Conservation (phyloP, 2,888 invertebrate species). For the Pemphredon lugubris region DNA sequence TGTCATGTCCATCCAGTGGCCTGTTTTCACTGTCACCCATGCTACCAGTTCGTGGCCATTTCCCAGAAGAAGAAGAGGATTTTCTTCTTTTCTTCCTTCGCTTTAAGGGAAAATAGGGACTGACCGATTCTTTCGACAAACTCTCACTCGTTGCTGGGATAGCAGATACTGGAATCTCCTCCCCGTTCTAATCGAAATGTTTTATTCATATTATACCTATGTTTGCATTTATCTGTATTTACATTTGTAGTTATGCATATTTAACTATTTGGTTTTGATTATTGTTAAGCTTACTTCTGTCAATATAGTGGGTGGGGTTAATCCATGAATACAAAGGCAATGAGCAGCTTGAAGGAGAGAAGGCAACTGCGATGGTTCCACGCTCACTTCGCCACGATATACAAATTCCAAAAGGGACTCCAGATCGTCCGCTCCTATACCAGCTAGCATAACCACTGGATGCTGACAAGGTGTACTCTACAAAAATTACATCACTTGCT, state of each 20-base stretch:
- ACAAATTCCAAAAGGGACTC: conserved; percentile 85
- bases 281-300: conserved; percentile 74
- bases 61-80: conserved; percentile 73
- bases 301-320: conserved; percentile 82
- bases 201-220: not conserved
- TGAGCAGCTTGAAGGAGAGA: conserved; percentile 85
- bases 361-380: conserved; percentile 84
- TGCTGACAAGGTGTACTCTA: conserved; percentile 86
- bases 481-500: conserved; percentile 20
- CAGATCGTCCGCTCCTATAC: conserved; percentile 84
- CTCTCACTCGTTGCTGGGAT: conserved; percentile 80
- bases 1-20: conserved; percentile 57
- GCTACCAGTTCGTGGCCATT: conserved; percentile 68
- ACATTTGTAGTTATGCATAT: not conserved
- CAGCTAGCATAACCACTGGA: conserved; percentile 86
- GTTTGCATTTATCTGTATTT: not conserved
- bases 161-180: conserved; percentile 74
- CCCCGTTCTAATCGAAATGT: conserved; percentile 74
- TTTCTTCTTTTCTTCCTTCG: conserved; percentile 83
- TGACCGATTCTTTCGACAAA: conserved; percentile 79
- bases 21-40: conserved; percentile 62
- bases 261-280: not conserved
- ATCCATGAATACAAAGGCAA: conserved; percentile 84
- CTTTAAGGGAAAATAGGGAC: conserved; percentile 82
- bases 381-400: conserved; percentile 85